Percentiles rank a stretch among this genome's conserved stretches.
phyloP scores from a whole-genome alignment of 2,113 vertebrate species.

The Harpagus bidentatus region DNA sequence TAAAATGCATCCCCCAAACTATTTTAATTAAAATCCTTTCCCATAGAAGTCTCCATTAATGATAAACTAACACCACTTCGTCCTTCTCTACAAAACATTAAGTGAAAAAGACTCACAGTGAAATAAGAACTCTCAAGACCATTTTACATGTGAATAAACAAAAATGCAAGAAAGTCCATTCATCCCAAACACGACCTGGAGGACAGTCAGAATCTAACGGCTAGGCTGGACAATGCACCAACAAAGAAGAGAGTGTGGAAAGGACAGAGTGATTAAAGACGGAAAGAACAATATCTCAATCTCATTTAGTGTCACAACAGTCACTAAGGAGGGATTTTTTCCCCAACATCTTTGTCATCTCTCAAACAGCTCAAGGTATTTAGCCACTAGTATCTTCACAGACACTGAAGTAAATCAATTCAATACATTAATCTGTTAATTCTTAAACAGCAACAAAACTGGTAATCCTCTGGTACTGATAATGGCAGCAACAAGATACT shows the following conservation, averaged over 20 bases:
- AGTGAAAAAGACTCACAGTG: background rate
- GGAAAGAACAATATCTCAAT: background rate
- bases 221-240: background rate
- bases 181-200: background rate
- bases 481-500: background rate
- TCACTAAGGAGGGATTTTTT: background rate
- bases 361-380: background rate
- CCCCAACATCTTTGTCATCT: background rate
- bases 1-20: background rate
- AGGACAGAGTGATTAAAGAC: background rate
- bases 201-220: background rate
- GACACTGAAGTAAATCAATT: background rate
- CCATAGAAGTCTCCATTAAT: background rate
- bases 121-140: background rate
- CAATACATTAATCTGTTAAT: background rate
- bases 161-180: background rate
- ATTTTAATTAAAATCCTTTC: background rate
- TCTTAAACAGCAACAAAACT: background rate
- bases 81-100: background rate
- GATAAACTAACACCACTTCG: background rate
- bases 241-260: background rate
- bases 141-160: background rate
- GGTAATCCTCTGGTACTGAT: background rate
- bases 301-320: background rate
- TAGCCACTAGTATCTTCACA: background rate